Conservation (phyloP, 2,888 invertebrate genomes). For the Spisula subtruncata region DNA sequence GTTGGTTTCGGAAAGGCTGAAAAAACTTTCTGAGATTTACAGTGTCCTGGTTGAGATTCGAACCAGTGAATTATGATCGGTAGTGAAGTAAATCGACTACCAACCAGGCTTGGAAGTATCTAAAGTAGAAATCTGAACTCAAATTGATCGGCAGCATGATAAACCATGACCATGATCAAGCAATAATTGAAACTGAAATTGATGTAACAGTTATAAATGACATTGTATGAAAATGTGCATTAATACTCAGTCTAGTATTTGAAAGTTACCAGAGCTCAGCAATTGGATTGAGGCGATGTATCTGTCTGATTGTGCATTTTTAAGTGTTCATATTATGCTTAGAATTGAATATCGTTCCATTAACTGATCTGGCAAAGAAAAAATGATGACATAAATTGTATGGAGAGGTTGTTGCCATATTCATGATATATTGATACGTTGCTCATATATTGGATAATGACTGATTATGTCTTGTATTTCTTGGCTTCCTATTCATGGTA, state of each 20-base stretch:
- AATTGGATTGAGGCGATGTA: not conserved
- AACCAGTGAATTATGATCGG: too few relatives aligned
- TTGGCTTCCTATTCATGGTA: not conserved
- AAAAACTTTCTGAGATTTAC: too few relatives aligned
- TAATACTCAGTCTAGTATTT: too few relatives aligned
- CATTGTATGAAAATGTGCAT: slow-evolving; percentile 9
- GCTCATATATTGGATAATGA: not conserved
- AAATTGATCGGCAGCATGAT: slow-evolving; percentile 4
- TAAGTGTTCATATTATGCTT: not conserved
- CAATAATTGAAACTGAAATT: not conserved
- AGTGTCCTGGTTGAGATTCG: too few relatives aligned
- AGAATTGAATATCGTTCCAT: slow-evolving; percentile 15
- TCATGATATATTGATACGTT: not conserved
- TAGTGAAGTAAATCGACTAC: too few relatives aligned
- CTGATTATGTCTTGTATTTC: not conserved
- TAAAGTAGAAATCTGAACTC: too few relatives aligned
- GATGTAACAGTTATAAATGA: not conserved
- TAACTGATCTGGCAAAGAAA: not conserved
- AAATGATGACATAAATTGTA: not conserved
- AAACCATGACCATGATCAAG: not conserved
- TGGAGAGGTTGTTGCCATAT: not conserved
- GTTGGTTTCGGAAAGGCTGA: too few relatives aligned
- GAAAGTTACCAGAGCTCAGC: not conserved
- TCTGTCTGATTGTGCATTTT: not conserved
- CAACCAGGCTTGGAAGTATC: too few relatives aligned